Evolutionary conservation across 1,140 invertebrate genomes (phyloP).

Genomic region (Nephotettix cincticeps): DNA sequence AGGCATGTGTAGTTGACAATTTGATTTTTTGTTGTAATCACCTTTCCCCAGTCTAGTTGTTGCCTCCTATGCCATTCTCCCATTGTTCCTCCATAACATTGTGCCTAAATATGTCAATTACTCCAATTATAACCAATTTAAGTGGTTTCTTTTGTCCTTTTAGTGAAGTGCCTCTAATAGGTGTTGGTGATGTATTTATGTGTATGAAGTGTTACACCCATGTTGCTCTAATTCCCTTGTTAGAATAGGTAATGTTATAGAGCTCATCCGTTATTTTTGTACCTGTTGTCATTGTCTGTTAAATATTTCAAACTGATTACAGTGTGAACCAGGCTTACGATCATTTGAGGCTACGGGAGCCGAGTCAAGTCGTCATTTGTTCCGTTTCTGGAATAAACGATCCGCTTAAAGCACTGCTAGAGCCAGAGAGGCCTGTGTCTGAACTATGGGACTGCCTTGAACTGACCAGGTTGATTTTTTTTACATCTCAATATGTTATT

Average conservation of each 20-base stretch:
- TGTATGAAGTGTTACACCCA: too few species aligned
- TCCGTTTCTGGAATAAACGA: slow-evolving; percentile 4
- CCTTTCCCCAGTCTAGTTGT: neutral
- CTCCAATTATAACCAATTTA: neutral
- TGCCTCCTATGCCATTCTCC: neutral
- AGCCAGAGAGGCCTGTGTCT: neutral
- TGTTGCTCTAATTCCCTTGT: too few species aligned
- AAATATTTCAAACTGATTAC: too few species aligned
- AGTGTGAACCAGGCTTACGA: slow-evolving; percentile 35
- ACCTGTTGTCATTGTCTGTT: too few species aligned
- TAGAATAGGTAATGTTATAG: too few species aligned
- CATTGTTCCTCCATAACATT: neutral
- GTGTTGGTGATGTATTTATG: too few species aligned
- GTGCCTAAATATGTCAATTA: neutral
- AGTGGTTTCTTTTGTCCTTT: neutral
- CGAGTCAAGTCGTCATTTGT: slow-evolving; percentile 22
- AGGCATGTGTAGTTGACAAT: too few species aligned
- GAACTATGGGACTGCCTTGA: slow-evolving; percentile 34
- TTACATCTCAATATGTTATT: neutral
- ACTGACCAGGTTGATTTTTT: slow-evolving; percentile 27
- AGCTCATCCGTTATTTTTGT: too few species aligned
- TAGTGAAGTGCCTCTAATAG: neutral
- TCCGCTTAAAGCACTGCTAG: neutral
- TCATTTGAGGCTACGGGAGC: slow-evolving; percentile 30
- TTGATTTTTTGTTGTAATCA: neutral